A percentile compares a stretch with the other conserved stretches of the same genome.
Conservation (phyloP, 2,797 vertebrate species). For the Bovichtus variegatus region DNA sequence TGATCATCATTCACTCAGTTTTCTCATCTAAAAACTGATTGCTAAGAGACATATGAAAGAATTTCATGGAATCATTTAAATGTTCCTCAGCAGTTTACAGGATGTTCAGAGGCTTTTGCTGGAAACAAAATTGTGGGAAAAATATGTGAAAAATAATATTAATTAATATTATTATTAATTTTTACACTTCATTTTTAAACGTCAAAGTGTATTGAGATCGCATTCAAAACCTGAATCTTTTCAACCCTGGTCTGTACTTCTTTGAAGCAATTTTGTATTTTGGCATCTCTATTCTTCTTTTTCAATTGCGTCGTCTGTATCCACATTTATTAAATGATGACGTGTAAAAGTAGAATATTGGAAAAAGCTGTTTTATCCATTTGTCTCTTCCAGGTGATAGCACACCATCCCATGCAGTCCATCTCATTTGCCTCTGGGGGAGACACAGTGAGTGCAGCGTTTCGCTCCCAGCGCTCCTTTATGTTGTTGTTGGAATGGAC, state of each 20-base stretch:
- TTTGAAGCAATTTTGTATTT: not conserved
- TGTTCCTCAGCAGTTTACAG: not conserved
- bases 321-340: not conserved
- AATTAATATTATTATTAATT: too few relatives aligned
- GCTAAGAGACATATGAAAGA: not conserved
- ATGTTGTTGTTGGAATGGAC: conserved; percentile 33
- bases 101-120: not conserved
- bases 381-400: conserved; percentile 89
- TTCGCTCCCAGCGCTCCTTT: conserved; percentile 1
- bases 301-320: not conserved
- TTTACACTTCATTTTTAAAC: too few relatives aligned
- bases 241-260: not conserved
- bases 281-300: not conserved
- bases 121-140: not conserved
- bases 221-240: not conserved
- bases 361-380: not conserved
- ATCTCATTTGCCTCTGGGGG: conserved; percentile 98
- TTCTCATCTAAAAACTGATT: not conserved
- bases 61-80: not conserved
- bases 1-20: not conserved
- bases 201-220: not conserved
- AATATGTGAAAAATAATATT: too few relatives aligned
- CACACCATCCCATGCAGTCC: conserved; percentile 98
- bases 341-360: not conserved
- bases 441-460: conserved; percentile 90